Conservation (phyloP, 2,888 invertebrate species). For the Pollenia griseotomentosa region DNA sequence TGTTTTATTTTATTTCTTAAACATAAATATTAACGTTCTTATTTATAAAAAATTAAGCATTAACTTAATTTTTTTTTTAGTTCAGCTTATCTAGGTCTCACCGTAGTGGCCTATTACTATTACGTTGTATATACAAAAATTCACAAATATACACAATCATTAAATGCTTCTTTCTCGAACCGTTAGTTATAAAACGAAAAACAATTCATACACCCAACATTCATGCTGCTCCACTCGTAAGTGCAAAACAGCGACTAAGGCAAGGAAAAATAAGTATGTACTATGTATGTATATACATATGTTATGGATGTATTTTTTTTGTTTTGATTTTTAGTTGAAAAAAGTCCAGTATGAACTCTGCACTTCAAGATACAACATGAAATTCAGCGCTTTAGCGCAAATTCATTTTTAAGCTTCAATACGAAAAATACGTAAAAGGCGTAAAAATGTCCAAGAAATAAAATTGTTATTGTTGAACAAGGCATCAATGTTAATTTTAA, state of each 20-base stretch:
- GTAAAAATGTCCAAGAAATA: conserved; percentile 8
- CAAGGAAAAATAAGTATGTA: conserved; percentile 25
- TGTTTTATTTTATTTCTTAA: no score
- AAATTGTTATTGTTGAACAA: not conserved
- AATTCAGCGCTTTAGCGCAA: conserved; percentile 73
- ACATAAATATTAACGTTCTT: no score
- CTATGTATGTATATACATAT: not conserved
- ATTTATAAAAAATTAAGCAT: no score
- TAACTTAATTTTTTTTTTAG: not conserved
- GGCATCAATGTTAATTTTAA: conserved; percentile 8
- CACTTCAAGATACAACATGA: conserved; percentile 78
- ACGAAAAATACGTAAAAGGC: conserved; percentile 50
- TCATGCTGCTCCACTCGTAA: conserved; percentile 39
- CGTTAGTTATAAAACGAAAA: conserved; percentile 44
- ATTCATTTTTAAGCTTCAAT: conserved; percentile 22
- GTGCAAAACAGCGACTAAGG: conserved; percentile 32
- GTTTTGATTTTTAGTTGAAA: conserved; percentile 42
- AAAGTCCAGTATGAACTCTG: conserved; percentile 77
- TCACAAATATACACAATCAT: conserved; percentile 26
- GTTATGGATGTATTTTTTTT: conserved; percentile 36
- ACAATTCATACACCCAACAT: conserved; percentile 35
- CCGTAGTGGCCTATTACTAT: conserved; percentile 30
- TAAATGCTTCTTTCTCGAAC: conserved; percentile 48
- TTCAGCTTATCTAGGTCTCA: conserved; percentile 28
- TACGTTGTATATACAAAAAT: not conserved